These are phyloP conservation scores for Phaedon cochleariae DNA, from an alignment of 2,888 invertebrate genomes.

Conservation along the genomic window DNA sequence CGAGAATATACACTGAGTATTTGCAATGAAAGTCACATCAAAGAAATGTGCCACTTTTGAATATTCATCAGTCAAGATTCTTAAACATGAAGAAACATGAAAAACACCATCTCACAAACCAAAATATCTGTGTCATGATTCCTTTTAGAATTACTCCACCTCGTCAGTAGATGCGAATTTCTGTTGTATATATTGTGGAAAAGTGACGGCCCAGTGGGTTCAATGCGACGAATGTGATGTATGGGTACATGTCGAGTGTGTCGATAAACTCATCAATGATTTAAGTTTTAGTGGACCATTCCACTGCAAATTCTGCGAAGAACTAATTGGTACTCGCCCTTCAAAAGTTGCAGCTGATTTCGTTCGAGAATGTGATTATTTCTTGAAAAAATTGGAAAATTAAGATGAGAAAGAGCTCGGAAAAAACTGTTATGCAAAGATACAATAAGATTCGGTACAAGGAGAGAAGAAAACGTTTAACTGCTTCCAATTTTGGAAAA, in stretches of 20 bases:
- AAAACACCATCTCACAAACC: neutral
- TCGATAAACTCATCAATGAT: too few species aligned
- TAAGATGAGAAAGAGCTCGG: too few species aligned
- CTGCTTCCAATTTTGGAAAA: too few species aligned
- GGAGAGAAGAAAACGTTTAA: too few species aligned
- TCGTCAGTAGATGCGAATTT: neutral
- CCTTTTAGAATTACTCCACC: neutral
- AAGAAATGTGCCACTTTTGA: neutral
- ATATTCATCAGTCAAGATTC: neutral
- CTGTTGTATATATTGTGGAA: neutral
- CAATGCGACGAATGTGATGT: constrained; percentile 1
- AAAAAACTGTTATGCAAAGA: too few species aligned
- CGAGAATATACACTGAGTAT: neutral
- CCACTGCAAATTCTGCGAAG: neutral
- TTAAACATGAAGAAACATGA: neutral
- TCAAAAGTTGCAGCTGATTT: neutral
- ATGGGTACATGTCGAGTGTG: neutral
- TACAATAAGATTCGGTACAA: too few species aligned
- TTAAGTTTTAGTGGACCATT: neutral
- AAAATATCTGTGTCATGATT: neutral
- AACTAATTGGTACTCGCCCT: too few species aligned
- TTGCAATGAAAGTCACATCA: neutral
- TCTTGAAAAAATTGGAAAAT: neutral
- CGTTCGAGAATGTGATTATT: neutral
- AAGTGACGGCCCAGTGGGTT: neutral